phyloP scores from a whole-genome alignment of 2,888 invertebrate species.

The Sphaeridia pumilis region DNA sequence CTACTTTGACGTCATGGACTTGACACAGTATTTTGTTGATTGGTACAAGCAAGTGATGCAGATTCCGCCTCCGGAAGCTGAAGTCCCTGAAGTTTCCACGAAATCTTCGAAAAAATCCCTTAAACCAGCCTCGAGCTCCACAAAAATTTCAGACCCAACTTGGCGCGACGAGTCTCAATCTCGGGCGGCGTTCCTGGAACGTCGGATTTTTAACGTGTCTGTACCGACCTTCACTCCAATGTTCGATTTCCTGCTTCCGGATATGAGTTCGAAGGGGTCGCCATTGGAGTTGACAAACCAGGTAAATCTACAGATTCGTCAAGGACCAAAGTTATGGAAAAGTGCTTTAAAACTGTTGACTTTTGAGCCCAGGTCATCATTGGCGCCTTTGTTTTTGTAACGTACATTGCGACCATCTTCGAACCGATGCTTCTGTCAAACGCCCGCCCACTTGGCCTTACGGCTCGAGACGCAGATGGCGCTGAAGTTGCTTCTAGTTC shows the following conservation, averaged over 20 bases:
- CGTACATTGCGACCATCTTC: slow-evolving; percentile 25
- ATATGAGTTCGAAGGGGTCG: slow-evolving; percentile 25
- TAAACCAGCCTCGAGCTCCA: too few relatives aligned
- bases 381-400: slow-evolving; percentile 27
- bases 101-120: too few relatives aligned
- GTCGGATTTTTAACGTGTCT: slow-evolving; percentile 32
- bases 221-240: slow-evolving; percentile 28
- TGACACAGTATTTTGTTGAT: slow-evolving; percentile 26
- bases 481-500: too few relatives aligned
- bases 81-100: too few relatives aligned
- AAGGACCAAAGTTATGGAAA: too few relatives aligned
- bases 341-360: not conserved
- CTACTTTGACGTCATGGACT: slow-evolving; percentile 33
- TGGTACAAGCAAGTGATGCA: too few relatives aligned
- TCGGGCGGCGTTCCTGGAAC: slow-evolving; percentile 21
- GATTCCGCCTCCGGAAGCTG: not conserved
- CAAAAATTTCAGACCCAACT: too few relatives aligned
- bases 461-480: slow-evolving; percentile 18
- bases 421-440: slow-evolving; percentile 32
- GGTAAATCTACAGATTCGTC: slow-evolving; percentile 16
- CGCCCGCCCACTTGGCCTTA: slow-evolving; percentile 22
- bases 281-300: slow-evolving; percentile 31
- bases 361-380: slow-evolving; percentile 22
- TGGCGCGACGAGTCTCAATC: too few relatives aligned
- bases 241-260: slow-evolving; percentile 25